These are phyloP conservation scores for Hyposoter dolosus DNA, from an alignment of 2,888 invertebrate genomes.

Conservation along the genomic window DNA sequence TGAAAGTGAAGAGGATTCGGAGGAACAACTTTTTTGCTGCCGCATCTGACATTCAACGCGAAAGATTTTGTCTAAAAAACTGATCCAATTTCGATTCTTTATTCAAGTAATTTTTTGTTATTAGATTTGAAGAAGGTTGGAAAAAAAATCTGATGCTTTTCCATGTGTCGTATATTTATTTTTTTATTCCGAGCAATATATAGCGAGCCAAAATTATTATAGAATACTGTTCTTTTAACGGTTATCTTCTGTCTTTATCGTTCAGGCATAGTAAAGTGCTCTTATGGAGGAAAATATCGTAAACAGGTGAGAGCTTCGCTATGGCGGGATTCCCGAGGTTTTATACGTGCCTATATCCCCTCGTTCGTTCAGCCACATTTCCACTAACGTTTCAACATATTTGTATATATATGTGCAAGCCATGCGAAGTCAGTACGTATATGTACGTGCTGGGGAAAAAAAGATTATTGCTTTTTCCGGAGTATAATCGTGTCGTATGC, in stretches of 20 bases:
- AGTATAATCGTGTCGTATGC: conserved; percentile 45
- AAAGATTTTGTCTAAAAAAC: neutral
- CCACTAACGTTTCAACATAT: neutral
- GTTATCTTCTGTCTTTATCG: conserved; percentile 43
- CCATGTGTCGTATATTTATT: neutral
- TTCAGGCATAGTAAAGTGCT: conserved; percentile 13
- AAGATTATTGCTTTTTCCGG: conserved; percentile 40
- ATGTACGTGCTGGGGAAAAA: conserved; percentile 17
- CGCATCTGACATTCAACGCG: neutral
- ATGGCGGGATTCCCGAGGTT: conserved; percentile 26
- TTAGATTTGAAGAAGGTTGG: neutral
- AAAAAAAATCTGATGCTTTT: neutral
- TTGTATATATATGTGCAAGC: neutral
- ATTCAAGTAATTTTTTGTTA: neutral
- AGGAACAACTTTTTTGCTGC: neutral
- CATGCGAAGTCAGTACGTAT: neutral
- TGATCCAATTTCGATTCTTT: neutral
- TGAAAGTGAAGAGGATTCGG: neutral
- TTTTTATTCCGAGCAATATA: neutral
- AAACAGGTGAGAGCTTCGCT: conserved; percentile 26
- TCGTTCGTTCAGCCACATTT: conserved; percentile 16
- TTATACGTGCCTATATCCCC: conserved; percentile 23
- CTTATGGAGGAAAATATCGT: conserved; percentile 29
- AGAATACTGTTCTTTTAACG: conserved; percentile 7
- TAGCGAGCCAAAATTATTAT: conserved; percentile 3